phyloP scores from a whole-genome alignment of 1,140 invertebrate species.

The Hypsibius dujardini region DNA sequence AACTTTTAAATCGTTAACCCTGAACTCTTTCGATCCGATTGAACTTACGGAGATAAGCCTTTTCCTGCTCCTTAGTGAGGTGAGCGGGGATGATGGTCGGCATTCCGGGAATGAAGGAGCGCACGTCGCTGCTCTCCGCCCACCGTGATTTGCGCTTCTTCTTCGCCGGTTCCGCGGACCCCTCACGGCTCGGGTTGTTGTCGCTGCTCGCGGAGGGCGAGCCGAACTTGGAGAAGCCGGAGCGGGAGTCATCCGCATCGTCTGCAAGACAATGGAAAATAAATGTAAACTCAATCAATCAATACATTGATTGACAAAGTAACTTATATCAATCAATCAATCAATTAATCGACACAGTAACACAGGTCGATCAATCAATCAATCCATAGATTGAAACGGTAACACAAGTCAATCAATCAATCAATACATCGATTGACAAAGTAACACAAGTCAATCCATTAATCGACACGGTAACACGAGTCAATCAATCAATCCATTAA shows the following conservation, averaged over 20 bases:
- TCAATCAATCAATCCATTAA: too few relatives aligned
- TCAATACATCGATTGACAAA: too few relatives aligned
- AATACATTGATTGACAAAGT: conserved; percentile 31
- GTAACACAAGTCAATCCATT: too few relatives aligned
- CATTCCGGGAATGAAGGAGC: conserved; percentile 81
- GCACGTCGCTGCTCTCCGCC: conserved; percentile 70
- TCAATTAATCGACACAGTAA: too few relatives aligned
- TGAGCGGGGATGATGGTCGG: conserved; percentile 84
- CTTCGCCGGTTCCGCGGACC: conserved; percentile 27
- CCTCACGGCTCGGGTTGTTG: neutral
- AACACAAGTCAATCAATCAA: too few relatives aligned
- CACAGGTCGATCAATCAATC: too few relatives aligned
- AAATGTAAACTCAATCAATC: conserved; percentile 8
- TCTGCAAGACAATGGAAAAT: conserved; percentile 4
- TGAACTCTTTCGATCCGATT: neutral
- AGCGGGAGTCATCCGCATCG: too few relatives aligned
- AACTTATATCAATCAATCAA: too few relatives aligned
- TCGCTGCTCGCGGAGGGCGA: too few relatives aligned
- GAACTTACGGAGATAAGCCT: conserved; percentile 78
- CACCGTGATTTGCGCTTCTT: conserved; percentile 62
- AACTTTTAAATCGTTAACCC: conserved; percentile 18
- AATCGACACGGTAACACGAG: too few relatives aligned
- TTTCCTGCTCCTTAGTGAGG: conserved; percentile 74
- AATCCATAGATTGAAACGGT: too few relatives aligned
- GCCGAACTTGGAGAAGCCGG: too few relatives aligned